Base-by-base conservation (phyloP, 2,888 invertebrate genomes). In the Trachelus troglodyta region DNA sequence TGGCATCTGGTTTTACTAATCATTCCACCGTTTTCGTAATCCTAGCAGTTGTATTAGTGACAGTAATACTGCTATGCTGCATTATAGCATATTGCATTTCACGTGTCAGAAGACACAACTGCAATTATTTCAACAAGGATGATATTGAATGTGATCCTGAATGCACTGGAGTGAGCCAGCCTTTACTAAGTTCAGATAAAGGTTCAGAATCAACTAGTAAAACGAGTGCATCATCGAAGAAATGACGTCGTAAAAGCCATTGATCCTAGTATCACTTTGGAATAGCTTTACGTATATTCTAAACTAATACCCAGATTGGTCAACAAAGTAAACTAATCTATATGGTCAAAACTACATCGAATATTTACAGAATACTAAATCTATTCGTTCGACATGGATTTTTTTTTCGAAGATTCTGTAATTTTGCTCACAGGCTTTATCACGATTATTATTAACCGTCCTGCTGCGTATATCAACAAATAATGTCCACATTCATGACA, bases 31-130 rank as follows among this genome's bases (percentile, higher is more conserved):
- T 89, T 9, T 83, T 89, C 15, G 73, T 85, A 11, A 76, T 83
- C 74, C 77, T 90, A 75, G 37, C 85, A 35, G 78, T 83, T 11
- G 77, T 83, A 0, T 76, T 88, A 11, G 35, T 88, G 15, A 34
- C 87, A 11, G 78, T 89, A 73, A 34, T 89, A 56, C 71, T 88
- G 3, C 37, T 89, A 4, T 89, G 88, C 77, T 89, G 89, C 69
- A 75, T 87, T 11, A 82, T 86, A 0, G 87, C 87, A 4, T 89
- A 87, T 68, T 77, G 87, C 2, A 82, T 90, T 69, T 83, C 87
- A 1, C 86, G 80, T 80, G 80, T 85, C 1, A 87, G 81, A 77
- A 83, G 80, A 71, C 86, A 79, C 73, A 79, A 77, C 4, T 79
- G 73, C 30, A 82, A 84, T 69, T 33, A 33, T n/a, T 80, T 82